phyloP scores from a whole-genome alignment of 2,888 invertebrate genomes.

The Prosapia bicincta region DNA sequence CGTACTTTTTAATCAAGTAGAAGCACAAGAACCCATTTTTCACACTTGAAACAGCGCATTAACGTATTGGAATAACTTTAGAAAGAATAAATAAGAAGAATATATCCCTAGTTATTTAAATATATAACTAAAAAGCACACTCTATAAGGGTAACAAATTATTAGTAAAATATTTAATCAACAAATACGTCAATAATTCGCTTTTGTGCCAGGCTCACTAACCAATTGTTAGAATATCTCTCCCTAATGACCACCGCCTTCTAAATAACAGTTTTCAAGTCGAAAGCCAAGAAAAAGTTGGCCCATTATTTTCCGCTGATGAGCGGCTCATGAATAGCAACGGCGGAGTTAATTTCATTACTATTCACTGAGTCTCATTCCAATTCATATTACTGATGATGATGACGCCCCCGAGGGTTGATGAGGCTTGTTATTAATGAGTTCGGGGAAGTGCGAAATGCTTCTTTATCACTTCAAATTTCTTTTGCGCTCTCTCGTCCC shows the following conservation, averaged over 20 bases:
- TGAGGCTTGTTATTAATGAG: neutral
- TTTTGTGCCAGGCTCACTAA: neutral
- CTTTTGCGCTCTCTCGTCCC: too few relatives aligned
- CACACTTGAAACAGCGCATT: too few relatives aligned
- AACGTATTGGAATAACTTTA: too few relatives aligned
- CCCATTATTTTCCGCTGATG: neutral
- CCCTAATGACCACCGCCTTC: neutral
- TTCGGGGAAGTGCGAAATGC: neutral
- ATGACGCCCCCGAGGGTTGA: neutral
- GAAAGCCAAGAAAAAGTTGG: neutral
- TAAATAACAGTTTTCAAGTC: neutral
- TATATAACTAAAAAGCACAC: too few relatives aligned
- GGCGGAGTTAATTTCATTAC: neutral
- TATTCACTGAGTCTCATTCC: neutral
- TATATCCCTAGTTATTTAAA: too few relatives aligned
- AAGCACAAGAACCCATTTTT: too few relatives aligned
- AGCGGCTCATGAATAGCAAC: neutral
- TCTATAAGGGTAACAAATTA: too few relatives aligned
- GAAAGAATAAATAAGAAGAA: too few relatives aligned
- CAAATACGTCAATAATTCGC: neutral
- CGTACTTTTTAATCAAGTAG: too few relatives aligned
- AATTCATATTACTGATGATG: neutral
- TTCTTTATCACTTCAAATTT: neutral
- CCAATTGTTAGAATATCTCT: neutral
- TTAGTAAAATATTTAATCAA: too few relatives aligned